Evolutionary conservation across 2,797 vertebrate species (phyloP), one percentile per base, ranked within the genome.

Genomic region (Jordanella pulchra): DNA sequence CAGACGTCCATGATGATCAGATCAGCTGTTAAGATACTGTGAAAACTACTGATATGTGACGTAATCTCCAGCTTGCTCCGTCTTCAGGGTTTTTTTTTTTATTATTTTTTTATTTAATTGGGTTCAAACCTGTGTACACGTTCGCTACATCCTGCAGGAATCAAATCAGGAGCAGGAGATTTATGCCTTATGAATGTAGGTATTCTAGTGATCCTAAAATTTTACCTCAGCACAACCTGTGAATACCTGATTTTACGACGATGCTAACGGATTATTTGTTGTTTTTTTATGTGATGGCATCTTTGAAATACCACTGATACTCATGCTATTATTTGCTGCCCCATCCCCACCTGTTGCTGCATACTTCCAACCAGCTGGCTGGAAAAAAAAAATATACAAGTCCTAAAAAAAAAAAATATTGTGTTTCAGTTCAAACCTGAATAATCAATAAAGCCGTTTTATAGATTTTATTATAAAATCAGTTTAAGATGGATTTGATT

Each of bases 21-120:
- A 45, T 65, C 65, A 27, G 42, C 79, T 76, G 86, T 72, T 68
- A 67, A 55, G 70, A 87, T 81, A 81, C 88, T 89, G 86, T 91
- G 87, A n/a, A 92, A 91, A 45, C 30, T 27, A n/a, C 2, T 35
- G 4, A 42, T 75, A 78, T 65, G 70, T 72, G 69, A 27, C 47
- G 18, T 66, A 70, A n/a, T 51, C 50, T 32, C 65, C 7, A 21
- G 71, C 61, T 63, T 45, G 15, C 80, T 84, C 45, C 47, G 6
- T 18, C 45, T 63, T 60, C 42, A 35, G 30, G 32, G 21, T 35
- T 23, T 60, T 21, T 30, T 2, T 5, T 56, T 28, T 58, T 58
- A 17, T 42, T 4, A 42, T 42, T 0, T 30, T 53, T 0, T 12
- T 56, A n/a, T 69, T 1, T 42, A 27, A 45, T 30, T 28, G 0